Base-by-base conservation (phyloP, 2,797 vertebrate species). In the Helarctos malayanus region DNA sequence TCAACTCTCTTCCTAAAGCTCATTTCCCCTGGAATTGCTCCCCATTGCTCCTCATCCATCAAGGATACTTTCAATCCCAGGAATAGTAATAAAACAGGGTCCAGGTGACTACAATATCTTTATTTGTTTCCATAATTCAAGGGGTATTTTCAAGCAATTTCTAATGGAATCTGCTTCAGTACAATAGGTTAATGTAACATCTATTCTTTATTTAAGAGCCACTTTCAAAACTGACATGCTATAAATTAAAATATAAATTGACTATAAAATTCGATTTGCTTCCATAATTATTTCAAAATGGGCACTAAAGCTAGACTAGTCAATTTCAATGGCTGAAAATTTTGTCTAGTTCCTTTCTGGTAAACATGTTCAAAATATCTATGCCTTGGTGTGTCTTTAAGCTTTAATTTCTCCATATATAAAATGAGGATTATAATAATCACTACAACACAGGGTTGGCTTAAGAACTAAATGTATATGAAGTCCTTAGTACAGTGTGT, bases 201-300 rank as follows among this genome's bases (percentile, higher is more conserved):
- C 57, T 59, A 78, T 38, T 94, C 71, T 84, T 94, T 59, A 86
- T 85, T 68, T 75, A 87, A 76, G 57, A 90, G 35, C 9, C 25
- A 59, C 21, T 83, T 87, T 93, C 47, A 90, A 57, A 89, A 86
- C 69, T 49, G 35, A 4, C 35, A 76, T 69, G 65, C 18, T 57
- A 85, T 65, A 56, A 85, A 63, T 76, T 63, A 87, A 94, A 80
- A 73, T 4, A 59, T 71, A 95, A 65, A 35, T 9, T 16, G 32
- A 59, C 15, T 32, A 18, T 75, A 63, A n/a, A 61, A 87, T 41
- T 61, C 61, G 1, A 6, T 69, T 96, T 91, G 27, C 13, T 94
- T 93, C 13, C 14, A 3, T 69, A 76, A 89, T 91, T 95, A 61
- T 81, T 91, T 54, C 65, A 63, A 97, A 96, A 96, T 49, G 32